phyloP scores from a whole-genome alignment of 1,140 invertebrate species.

The Armadillidium nasatum region DNA sequence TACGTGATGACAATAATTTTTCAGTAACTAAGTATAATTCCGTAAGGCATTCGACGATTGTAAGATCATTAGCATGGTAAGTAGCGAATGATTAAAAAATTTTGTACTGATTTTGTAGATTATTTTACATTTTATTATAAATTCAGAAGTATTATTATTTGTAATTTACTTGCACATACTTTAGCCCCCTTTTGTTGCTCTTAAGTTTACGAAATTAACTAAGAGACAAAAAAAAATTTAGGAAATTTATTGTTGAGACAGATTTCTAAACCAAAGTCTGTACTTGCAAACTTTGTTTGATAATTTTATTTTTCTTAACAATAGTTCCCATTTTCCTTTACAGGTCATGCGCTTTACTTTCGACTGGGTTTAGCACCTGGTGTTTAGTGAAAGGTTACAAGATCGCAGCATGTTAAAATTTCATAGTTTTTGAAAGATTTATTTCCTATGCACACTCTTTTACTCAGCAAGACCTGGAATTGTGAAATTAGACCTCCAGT shows the following conservation, averaged over 20 bases:
- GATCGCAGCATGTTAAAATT: too few relatives aligned
- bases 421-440: too few relatives aligned
- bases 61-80: background rate
- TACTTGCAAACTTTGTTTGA: too few relatives aligned
- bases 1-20: background rate
- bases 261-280: too few relatives aligned
- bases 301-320: too few relatives aligned
- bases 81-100: background rate
- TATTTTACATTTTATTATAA: background rate
- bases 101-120: background rate
- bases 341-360: conserved; percentile 2
- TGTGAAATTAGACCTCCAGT: too few relatives aligned
- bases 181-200: background rate
- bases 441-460: too few relatives aligned
- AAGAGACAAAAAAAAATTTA: too few relatives aligned
- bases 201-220: too few relatives aligned
- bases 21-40: background rate
- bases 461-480: too few relatives aligned
- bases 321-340: background rate
- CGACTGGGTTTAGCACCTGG: background rate
- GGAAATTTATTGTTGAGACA: too few relatives aligned
- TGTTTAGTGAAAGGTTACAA: too few relatives aligned
- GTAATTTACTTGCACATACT: background rate
- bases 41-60: background rate
- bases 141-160: background rate